These are phyloP conservation scores for Poicephalus gulielmi DNA, from an alignment of 2,113 vertebrate genomes.

Conservation along the genomic window DNA sequence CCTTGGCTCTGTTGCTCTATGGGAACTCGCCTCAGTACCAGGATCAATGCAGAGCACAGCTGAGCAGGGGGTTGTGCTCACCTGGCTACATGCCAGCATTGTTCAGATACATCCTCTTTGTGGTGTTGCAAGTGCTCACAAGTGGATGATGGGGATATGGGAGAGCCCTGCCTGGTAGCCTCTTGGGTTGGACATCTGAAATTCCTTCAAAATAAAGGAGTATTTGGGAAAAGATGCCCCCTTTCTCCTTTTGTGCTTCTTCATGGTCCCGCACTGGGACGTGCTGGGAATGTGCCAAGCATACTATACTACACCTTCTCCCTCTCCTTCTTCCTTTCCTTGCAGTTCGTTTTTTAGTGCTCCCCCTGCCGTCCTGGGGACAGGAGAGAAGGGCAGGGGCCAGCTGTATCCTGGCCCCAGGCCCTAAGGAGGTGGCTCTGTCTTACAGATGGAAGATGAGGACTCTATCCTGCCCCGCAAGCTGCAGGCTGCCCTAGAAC, in stretches of 20 bases:
- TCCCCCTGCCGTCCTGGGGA: neutral
- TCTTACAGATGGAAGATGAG: conserved; percentile 91
- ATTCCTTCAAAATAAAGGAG: neutral
- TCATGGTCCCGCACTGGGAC: neutral
- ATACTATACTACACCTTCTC: rapidly evolving
- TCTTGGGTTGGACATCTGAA: rapidly evolving
- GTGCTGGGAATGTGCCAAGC: neutral
- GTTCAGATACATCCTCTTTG: neutral
- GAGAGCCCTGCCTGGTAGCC: neutral
- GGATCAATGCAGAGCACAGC: neutral
- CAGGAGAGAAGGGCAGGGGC: neutral
- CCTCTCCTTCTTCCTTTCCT: neutral
- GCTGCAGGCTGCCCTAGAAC: conserved; percentile 90
- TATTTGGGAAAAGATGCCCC: neutral
- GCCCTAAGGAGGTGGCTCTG: conserved; percentile 20
- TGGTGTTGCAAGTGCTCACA: rapidly evolving
- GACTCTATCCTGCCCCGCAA: conserved; percentile 95
- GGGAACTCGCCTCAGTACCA: neutral
- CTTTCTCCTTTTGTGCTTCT: neutral
- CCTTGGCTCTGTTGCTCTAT: neutral
- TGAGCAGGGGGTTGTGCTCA: neutral
- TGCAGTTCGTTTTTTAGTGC: neutral
- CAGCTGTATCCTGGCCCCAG: rapidly evolving
- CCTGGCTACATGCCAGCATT: neutral
- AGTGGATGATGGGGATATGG: rapidly evolving